phyloP scores from a whole-genome alignment of 2,797 vertebrate species.

The Lepidocolaptes lacrymiger region DNA sequence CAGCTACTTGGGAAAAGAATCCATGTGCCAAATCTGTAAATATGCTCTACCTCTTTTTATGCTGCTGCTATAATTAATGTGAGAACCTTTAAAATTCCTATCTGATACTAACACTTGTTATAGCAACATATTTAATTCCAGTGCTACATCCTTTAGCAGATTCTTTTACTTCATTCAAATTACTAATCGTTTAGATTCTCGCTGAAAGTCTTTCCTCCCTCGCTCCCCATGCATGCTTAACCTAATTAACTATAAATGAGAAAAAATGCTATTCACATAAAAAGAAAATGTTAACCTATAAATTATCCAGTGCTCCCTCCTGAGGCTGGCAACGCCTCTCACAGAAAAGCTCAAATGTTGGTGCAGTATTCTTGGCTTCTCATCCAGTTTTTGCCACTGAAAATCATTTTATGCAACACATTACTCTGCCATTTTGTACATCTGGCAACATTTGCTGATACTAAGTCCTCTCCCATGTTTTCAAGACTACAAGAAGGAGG shows the following conservation, averaged over 20 bases:
- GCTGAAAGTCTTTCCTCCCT: constrained; percentile 79
- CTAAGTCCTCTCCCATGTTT: constrained; percentile 43
- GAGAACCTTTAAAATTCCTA: constrained; percentile 58
- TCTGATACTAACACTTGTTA: constrained; percentile 56
- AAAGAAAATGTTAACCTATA: constrained; percentile 84
- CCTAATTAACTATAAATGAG: constrained; percentile 85
- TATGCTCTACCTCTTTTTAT: constrained; percentile 46
- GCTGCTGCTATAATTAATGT: constrained; percentile 60
- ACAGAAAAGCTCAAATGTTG: constrained; percentile 49
- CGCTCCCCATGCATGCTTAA: constrained; percentile 80
- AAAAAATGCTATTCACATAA: constrained; percentile 81
- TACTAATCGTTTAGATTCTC: constrained; percentile 78
- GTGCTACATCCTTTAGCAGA: constrained; percentile 66
- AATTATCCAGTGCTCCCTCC: constrained; percentile 75
- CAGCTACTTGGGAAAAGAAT: constrained; percentile 10
- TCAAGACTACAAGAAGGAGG: constrained; percentile 44
- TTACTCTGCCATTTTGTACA: constrained; percentile 52
- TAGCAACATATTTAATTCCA: constrained; percentile 65
- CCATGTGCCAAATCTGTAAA: constrained; percentile 40
- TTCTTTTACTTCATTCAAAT: constrained; percentile 80
- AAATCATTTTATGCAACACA: constrained; percentile 54
- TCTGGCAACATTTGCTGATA: constrained; percentile 49
- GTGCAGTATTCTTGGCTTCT: constrained; percentile 51
- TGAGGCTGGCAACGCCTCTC: constrained; percentile 57
- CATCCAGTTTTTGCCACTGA: constrained; percentile 28